Evolutionary conservation across 2,797 vertebrate species (phyloP).

Genomic region (Pseudochromis fuscus): DNA sequence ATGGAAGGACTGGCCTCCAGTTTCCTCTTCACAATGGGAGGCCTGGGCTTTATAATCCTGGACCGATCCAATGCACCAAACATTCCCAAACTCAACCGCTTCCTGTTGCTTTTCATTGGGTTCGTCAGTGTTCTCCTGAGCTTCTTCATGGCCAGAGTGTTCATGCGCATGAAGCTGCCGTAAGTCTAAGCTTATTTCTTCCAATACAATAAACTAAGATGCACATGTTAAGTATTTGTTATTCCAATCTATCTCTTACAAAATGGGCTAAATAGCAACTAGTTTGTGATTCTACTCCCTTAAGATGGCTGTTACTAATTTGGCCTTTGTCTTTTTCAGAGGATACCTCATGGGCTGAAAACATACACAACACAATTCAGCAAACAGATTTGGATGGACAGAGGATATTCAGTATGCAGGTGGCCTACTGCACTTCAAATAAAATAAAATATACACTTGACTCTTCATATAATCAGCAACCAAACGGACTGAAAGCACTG

Average conservation of each 20-base stretch:
- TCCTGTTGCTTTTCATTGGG: conserved; percentile 97
- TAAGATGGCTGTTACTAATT: neutral
- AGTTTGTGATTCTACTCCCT: neutral
- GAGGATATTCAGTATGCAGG: conserved; percentile 3
- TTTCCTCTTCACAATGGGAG: conserved; percentile 99
- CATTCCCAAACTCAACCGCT: conserved; percentile 98
- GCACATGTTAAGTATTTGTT: neutral
- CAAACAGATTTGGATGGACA: conserved; percentile 21
- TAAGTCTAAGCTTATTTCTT: conserved; percentile 83
- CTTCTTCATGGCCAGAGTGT: conserved; percentile 99
- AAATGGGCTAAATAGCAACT: neutral
- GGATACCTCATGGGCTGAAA: conserved; percentile 97
- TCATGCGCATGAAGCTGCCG: conserved; percentile 99
- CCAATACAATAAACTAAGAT: neutral
- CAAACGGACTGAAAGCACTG: conserved; percentile 58
- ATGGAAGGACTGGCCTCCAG: conserved; percentile 99
- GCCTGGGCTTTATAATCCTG: conserved; percentile 97
- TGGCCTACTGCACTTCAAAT: conserved; percentile 11
- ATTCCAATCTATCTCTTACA: neutral
- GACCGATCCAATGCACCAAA: conserved; percentile 98
- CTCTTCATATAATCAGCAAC: conserved; percentile 24
- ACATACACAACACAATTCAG: neutral
- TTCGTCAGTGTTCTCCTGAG: conserved; percentile 98
- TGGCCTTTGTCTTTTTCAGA: conserved; percentile 79
- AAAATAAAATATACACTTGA: conserved; percentile 27